Evolutionary conservation across 2,888 invertebrate genomes (phyloP).

Genomic region (Drosophila prolongata): DNA sequence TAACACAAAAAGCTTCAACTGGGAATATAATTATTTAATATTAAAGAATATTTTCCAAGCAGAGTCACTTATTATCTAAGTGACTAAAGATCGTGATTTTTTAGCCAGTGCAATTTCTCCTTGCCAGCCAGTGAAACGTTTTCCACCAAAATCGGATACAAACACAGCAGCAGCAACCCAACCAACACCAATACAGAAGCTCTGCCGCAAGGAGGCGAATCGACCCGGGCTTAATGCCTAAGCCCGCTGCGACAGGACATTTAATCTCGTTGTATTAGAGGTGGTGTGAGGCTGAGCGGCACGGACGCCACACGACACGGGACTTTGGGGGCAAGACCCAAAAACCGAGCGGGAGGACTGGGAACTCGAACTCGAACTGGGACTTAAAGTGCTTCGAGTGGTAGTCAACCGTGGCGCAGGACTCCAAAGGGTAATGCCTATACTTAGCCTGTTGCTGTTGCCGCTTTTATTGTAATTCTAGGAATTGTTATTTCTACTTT

Average conservation of each 20-base stretch:
- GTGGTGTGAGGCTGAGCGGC: slow-evolving; percentile 29
- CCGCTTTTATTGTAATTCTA: slow-evolving; percentile 75
- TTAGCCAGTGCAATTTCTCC: slow-evolving; percentile 10
- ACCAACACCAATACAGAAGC: slow-evolving; percentile 1
- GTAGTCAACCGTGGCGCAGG: slow-evolving; percentile 9
- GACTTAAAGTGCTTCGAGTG: slow-evolving; percentile 61
- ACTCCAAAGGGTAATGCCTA: slow-evolving; percentile 69
- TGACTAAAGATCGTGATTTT: background rate
- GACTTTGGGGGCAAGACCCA: slow-evolving; percentile 17
- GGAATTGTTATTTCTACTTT: slow-evolving; percentile 76
- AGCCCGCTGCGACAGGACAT: slow-evolving; percentile 79
- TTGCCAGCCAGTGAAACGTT: slow-evolving; percentile 29
- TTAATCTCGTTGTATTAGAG: slow-evolving; percentile 76
- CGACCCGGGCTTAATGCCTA: slow-evolving; percentile 68
- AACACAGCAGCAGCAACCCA: slow-evolving; percentile 33
- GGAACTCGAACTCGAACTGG: slow-evolving; percentile 8
- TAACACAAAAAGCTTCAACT: too few species aligned
- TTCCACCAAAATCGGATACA: slow-evolving; percentile 47
- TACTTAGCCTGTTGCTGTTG: slow-evolving; percentile 67
- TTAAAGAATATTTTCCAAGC: too few species aligned
- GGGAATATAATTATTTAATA: too few species aligned
- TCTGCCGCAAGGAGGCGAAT: slow-evolving; percentile 38
- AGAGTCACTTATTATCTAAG: too few species aligned
- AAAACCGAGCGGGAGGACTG: background rate
- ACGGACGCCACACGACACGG: slow-evolving; percentile 25